Base-by-base conservation (phyloP, 2,888 invertebrate genomes). In the Lepidochrysops patricia region DNA sequence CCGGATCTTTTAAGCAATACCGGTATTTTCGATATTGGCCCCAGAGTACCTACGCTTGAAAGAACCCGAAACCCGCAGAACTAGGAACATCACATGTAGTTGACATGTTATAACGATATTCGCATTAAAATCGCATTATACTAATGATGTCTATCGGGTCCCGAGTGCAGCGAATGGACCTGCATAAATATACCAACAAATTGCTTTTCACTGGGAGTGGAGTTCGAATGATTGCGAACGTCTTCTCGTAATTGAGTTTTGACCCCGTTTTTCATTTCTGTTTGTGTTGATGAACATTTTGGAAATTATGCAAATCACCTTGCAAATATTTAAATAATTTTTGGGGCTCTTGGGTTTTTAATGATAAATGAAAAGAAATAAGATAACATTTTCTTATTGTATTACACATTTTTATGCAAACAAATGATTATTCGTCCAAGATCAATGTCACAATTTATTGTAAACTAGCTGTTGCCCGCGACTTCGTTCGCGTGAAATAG, bases 121-220 rank as follows among this genome's bases (percentile, higher is more conserved):
- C 29, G 54, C 54, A 54, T 54, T 19, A 54, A 29, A 54, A 54
- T 54, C 32, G 54, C 27, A 54, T 54, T 32, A 54, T 32, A 54
- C 54, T 54, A 54, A 54, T 54, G 54, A 54, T 54, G 32, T 32
- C 27, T 27, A 52, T 52, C 52, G 27, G 9, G 52, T 26, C 26
- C 13, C 54, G 54, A 54, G 32, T 54, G 54, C 29, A 54, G 15
- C 54, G 54, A 19, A 54, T 29, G 32, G 54, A 54, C 29, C 27
- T 54, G 54, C 54, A 54, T 54, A 54, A 54, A 54, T 29, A 54
- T 54, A 29, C 54, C 54, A 54, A 29, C 54, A 54, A 54, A 54
- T 54, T 54, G 54, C 54, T 32, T 54, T 54, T 54, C 29, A 54
- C 32, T 32, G 13, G 48, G 54, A 27, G 29, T 26, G 12, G 32